These are phyloP conservation scores for Gymnopithys bicolor DNA, from an alignment of 2,797 vertebrate species.

Conservation along the genomic window DNA sequence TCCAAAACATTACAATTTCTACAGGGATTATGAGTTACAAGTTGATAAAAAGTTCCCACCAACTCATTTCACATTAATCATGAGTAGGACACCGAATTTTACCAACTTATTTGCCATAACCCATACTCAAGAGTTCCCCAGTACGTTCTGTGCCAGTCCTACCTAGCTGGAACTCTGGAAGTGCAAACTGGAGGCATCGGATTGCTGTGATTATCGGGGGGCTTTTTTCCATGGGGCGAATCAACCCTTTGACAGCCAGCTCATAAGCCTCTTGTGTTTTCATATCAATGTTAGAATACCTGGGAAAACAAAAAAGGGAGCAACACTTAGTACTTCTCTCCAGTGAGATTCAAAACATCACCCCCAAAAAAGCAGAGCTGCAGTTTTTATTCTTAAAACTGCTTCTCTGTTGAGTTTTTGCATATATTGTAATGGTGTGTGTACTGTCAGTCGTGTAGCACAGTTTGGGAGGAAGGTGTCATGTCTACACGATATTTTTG, in stretches of 20 bases:
- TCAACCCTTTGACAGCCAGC: constrained; percentile 84
- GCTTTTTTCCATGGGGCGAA: constrained; percentile 88
- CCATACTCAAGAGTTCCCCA: neutral
- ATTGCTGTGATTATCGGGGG: constrained; percentile 86
- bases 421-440: neutral
- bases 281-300: constrained; percentile 89
- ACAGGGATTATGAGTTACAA: neutral
- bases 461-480: neutral
- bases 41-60: neutral
- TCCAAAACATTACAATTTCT: neutral
- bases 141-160: neutral
- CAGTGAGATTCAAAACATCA: neutral
- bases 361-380: neutral
- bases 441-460: neutral
- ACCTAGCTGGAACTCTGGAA: constrained; percentile 92
- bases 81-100: neutral
- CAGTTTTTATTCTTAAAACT: neutral
- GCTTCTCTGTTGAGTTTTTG: neutral
- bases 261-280: constrained; percentile 92
- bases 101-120: neutral
- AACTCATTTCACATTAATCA: neutral
- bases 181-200: constrained; percentile 84
- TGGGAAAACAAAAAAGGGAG: constrained; percentile 50
- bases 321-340: neutral
- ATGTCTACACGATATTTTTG: neutral